Percentiles rank a stretch among this genome's conserved stretches.
Conservation (phyloP, 2,797 vertebrate species). For the Leptodactylus fallax region DNA sequence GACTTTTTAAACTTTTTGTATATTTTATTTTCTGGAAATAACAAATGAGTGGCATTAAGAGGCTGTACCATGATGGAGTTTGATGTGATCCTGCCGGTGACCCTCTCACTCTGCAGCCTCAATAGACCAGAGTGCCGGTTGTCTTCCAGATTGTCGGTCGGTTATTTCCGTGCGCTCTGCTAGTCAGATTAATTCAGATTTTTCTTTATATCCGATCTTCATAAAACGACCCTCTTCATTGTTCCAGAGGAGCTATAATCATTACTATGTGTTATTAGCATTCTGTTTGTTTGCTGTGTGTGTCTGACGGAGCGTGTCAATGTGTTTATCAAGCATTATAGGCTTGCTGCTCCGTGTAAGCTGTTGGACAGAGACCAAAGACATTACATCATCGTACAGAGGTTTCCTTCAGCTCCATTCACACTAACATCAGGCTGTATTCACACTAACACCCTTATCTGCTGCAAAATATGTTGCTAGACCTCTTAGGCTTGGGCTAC, state of each 20-base stretch:
- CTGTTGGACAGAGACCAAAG: not conserved
- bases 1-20: slow-evolving; percentile 2
- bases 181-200: slow-evolving; percentile 36
- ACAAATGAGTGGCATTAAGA: slow-evolving; percentile 11
- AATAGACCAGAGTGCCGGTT: not conserved
- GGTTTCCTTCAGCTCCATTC: not conserved
- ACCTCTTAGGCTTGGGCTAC: no score
- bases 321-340: slow-evolving; percentile 29
- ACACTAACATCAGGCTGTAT: not conserved
- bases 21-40: not conserved
- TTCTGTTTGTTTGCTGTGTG: slow-evolving; percentile 23
- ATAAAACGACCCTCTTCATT: slow-evolving; percentile 20
- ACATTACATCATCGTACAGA: not conserved
- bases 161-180: slow-evolving; percentile 9
- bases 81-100: not conserved
- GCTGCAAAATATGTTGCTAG: no score
- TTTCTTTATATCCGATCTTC: slow-evolving; percentile 6
- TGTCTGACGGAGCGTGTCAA: not conserved
- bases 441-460: no score
- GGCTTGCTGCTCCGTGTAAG: not conserved
- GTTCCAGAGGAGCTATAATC: slow-evolving; percentile 30
- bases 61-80: not conserved
- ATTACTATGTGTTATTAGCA: slow-evolving; percentile 51
- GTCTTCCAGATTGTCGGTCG: not conserved
- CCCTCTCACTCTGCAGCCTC: not conserved